Conservation (phyloP, 2,888 invertebrate species). For the Nyleta sp. region DNA sequence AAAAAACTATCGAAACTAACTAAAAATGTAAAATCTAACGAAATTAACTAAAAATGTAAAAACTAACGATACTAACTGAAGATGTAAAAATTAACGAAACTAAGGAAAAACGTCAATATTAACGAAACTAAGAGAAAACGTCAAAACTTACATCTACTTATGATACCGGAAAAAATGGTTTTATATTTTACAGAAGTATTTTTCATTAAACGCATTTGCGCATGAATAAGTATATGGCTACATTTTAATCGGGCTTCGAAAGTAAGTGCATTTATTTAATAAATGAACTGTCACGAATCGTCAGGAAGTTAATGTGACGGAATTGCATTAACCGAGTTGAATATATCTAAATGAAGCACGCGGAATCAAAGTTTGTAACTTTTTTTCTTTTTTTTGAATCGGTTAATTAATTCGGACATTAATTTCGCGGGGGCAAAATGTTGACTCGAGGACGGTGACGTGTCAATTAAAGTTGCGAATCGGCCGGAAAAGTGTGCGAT, state of each 20-base stretch:
- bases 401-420: constrained; percentile 12
- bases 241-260: background rate
- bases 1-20: too few relatives aligned
- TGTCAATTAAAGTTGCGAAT: background rate
- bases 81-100: too few relatives aligned
- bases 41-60: too few relatives aligned
- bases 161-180: too few relatives aligned
- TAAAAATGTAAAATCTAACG: too few relatives aligned
- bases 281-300: constrained; percentile 12
- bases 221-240: background rate
- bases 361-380: background rate
- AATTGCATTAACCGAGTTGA: background rate
- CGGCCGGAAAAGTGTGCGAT: background rate
- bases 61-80: too few relatives aligned
- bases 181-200: too few relatives aligned
- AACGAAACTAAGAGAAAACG: too few relatives aligned
- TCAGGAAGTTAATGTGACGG: background rate
- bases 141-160: too few relatives aligned
- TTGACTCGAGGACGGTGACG: too few relatives aligned
- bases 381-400: background rate
- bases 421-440: background rate
- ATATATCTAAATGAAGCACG: constrained; percentile 13
- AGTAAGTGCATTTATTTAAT: constrained; percentile 16
- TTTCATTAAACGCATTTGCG: background rate
- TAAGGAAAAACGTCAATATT: too few relatives aligned